A percentile compares a stretch with the other conserved stretches of the same genome.
These are phyloP conservation scores for Antrozous pallidus DNA, from an alignment of 2,797 vertebrate species.

Conservation along the genomic window DNA sequence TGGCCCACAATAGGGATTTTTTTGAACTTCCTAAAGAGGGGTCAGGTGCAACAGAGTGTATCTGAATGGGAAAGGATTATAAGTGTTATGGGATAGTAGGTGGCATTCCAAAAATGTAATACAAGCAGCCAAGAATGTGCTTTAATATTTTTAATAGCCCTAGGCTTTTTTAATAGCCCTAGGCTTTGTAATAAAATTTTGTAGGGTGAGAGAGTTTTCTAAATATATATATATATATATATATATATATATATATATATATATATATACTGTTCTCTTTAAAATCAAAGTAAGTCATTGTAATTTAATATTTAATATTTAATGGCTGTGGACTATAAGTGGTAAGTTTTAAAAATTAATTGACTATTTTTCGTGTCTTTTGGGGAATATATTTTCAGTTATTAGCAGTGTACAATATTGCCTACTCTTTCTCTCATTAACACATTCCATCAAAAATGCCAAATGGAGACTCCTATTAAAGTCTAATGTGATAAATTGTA, in stretches of 20 bases:
- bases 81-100: background rate
- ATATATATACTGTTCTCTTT: background rate
- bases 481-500: background rate
- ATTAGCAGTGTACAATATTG: background rate
- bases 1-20: background rate
- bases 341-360: slow-evolving; percentile 10
- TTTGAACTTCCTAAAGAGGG: background rate
- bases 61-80: background rate
- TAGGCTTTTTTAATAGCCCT: slow-evolving; percentile 39
- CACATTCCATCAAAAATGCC: slow-evolving; percentile 15
- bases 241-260: background rate
- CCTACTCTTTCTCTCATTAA: background rate
- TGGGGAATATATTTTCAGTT: slow-evolving; percentile 21
- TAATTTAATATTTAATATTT: slow-evolving; percentile 52
- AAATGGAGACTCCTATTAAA: background rate
- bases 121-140: slow-evolving; percentile 39
- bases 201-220: background rate
- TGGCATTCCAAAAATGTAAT: slow-evolving; percentile 40
- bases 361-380: slow-evolving; percentile 21
- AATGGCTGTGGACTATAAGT: background rate
- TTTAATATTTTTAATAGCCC: slow-evolving; percentile 59
- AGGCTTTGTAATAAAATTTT: slow-evolving; percentile 52
- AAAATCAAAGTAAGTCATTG: background rate
- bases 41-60: background rate
- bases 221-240: background rate